These are phyloP conservation scores for Passer domesticus DNA, from an alignment of 2,113 vertebrate genomes.

Conservation along the genomic window DNA sequence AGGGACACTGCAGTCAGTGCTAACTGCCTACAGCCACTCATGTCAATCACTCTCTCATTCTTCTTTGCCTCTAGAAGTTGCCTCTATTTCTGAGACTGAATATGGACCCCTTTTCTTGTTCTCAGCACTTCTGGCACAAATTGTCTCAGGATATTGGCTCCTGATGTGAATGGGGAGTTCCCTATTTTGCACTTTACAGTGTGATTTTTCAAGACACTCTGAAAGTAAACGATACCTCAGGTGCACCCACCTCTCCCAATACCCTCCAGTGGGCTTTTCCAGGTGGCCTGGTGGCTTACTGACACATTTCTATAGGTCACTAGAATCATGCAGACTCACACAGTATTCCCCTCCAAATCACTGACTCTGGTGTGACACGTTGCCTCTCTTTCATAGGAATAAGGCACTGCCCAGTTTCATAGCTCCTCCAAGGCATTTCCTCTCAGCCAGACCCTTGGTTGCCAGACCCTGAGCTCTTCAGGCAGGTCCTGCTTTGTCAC, in stretches of 20 bases:
- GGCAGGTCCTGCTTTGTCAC: neutral
- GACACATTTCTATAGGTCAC: neutral
- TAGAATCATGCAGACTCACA: neutral
- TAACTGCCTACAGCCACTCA: neutral
- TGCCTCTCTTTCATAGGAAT: neutral
- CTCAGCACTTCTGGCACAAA: neutral
- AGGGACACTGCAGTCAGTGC: no score
- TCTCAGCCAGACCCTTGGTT: neutral
- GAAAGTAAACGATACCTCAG: neutral
- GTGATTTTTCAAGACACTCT: accelerated
- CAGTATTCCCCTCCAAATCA: neutral
- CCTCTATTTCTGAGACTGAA: neutral
- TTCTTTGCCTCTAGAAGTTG: neutral
- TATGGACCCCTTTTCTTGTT: neutral
- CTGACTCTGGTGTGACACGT: neutral
- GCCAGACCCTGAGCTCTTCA: neutral
- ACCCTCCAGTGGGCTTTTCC: neutral
- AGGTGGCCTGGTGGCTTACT: neutral
- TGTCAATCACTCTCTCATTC: neutral
- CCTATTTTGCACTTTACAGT: neutral
- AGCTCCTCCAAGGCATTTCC: neutral
- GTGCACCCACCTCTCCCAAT: neutral
- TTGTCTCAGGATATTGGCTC: neutral
- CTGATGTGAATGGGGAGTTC: neutral
- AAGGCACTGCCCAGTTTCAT: no score